These are phyloP conservation scores for Bombus haemorrhoidalis DNA, from an alignment of 1,140 invertebrate species.

Conservation along the genomic window DNA sequence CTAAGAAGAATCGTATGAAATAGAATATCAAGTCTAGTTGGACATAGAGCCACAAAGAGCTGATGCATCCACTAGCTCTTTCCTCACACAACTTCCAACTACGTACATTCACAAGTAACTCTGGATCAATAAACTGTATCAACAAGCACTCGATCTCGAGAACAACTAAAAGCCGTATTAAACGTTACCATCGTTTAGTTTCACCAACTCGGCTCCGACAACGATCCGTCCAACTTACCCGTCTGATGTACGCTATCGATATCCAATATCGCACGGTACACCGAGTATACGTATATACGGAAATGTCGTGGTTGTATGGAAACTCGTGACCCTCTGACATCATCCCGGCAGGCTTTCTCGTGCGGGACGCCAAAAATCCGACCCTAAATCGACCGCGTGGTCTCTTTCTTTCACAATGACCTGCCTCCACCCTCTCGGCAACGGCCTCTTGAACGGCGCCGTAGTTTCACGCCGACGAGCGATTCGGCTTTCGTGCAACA, in stretches of 20 bases:
- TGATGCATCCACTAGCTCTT: background rate
- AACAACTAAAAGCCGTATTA: background rate
- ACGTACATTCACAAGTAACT: background rate
- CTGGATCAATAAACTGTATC: background rate
- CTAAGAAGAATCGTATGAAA: too few relatives aligned
- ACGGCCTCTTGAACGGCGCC: slow-evolving; percentile 73
- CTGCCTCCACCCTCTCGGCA: slow-evolving; percentile 56
- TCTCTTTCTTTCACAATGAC: slow-evolving; percentile 65
- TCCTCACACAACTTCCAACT: too few relatives aligned
- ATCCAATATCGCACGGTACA: background rate
- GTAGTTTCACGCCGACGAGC: slow-evolving; percentile 72
- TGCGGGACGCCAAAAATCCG: slow-evolving; percentile 58
- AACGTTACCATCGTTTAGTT: background rate
- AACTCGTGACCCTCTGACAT: slow-evolving; percentile 29
- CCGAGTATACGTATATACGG: background rate
- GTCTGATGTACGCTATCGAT: too few relatives aligned
- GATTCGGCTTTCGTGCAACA: slow-evolving; percentile 74
- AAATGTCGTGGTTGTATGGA: too few relatives aligned
- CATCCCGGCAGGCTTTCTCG: slow-evolving; percentile 16
- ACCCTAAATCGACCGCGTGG: slow-evolving; percentile 49
- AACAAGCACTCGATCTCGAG: slow-evolving; percentile 1
- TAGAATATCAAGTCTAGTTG: too few relatives aligned
- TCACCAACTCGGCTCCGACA: background rate
- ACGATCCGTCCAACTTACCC: background rate
- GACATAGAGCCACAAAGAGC: too few relatives aligned